Evolutionary conservation across 2,888 invertebrate genomes (phyloP), one percentile per base, ranked within the genome.

Genomic region (Cosmorhoe ocellata): DNA sequence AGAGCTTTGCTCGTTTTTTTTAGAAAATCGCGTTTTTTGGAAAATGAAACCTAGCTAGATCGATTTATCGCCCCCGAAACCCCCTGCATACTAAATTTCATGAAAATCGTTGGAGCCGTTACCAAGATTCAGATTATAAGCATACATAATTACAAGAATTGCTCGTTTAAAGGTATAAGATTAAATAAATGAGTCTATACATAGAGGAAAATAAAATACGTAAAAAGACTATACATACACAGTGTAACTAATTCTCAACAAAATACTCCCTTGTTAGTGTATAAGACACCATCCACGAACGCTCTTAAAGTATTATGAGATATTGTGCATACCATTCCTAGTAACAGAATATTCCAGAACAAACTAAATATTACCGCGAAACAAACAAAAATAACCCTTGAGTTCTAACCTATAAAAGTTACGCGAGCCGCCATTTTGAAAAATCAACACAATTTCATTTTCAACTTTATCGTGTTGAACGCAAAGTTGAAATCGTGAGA

Each of bases 241-340:
- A 3, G 36, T 36, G 36, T 10, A 18, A 41, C 41, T 51, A 51
- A 51, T 46, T 44, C 40, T 36, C 28, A 11, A 46, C 51, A 51
- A 46, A 46, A 46, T 45, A 42, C 32, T 46, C 26, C 28, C 45
- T 41, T 44, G 43, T 50, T 22, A 26, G 4, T 43, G 22, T 41
- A 37, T 46, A 37, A 31, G 36, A 28, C 39, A 46, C 40, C 32
- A 36, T 22, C 11, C 3, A 32, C n/a, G 26, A 26, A 10, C 13
- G 3, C 37, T 10, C 40, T 39, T 51, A 46, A 51, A 46, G 37
- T 46, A 22, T n/a, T 41, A 51, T 38, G 41, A 51, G 41, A 51
- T 51, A 51, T 41, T 41, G 31, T 31, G 45, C 51, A 51, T 51
- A 45, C 51, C 51, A 30, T 46, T 41, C 26, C 40, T 31, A 41